These are phyloP conservation scores for Nothobranchius furzeri DNA, from an alignment of 2,113 vertebrate species.

Conservation along the genomic window DNA sequence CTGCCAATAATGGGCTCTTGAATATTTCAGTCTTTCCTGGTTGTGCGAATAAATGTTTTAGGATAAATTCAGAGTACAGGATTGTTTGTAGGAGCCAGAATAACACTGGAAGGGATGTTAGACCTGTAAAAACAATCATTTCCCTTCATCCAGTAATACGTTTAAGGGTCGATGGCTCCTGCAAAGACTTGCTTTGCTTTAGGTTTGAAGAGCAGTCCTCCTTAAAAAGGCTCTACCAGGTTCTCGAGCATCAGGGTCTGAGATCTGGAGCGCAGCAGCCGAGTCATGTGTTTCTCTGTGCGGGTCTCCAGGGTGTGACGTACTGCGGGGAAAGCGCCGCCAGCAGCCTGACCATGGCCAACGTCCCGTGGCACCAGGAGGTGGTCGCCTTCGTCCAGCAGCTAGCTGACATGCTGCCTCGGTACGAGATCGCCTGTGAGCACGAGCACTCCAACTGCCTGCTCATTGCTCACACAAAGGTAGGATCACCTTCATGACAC, in stretches of 20 bases:
- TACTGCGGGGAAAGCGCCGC: constrained; percentile 95
- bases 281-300: no score
- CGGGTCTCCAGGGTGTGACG: constrained; percentile 85
- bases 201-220: no score
- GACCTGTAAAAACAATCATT: no score
- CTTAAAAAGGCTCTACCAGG: no score
- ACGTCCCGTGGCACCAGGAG: constrained; percentile 96
- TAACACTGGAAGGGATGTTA: no score
- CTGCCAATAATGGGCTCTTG: background rate
- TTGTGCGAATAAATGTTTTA: background rate
- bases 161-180: no score
- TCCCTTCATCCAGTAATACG: no score
- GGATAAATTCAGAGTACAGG: background rate
- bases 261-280: no score
- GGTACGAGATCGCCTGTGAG: constrained; percentile 90
- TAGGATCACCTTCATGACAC: constrained; percentile 51
- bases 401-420: constrained; percentile 81
- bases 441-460: constrained; percentile 96
- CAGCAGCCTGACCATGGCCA: constrained; percentile 95
- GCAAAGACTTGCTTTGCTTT: no score
- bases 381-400: constrained; percentile 88
- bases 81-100: constrained; percentile 4
- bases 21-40: background rate
- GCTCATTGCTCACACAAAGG: constrained; percentile 90
- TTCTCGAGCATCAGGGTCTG: no score